Evolutionary conservation across 2,888 invertebrate species (phyloP).

Genomic region (Prionchulus punctatus): DNA sequence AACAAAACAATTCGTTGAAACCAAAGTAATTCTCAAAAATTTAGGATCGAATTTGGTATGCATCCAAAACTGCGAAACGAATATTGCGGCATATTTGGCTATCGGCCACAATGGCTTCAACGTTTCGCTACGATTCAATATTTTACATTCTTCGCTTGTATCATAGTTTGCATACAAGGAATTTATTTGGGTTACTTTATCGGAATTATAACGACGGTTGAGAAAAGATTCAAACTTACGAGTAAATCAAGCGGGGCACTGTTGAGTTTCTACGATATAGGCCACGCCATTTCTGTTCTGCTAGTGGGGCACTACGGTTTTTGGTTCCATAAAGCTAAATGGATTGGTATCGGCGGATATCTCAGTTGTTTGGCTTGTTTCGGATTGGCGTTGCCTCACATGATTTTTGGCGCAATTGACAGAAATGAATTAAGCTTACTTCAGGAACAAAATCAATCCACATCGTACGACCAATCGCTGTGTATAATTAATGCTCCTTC

Average conservation of each 20-base stretch:
- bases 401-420: not conserved
- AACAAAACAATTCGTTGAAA: no score
- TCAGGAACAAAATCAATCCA: no score
- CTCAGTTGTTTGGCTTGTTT: conserved; percentile 4
- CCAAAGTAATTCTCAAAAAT: no score
- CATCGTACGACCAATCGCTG: no score
- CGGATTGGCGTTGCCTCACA: conserved; percentile 7
- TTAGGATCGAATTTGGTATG: no score
- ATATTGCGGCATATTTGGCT: not conserved
- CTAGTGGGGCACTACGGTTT: conserved; percentile 6
- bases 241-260: conserved; percentile 5
- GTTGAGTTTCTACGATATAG: conserved; percentile 10
- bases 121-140: not conserved
- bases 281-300: conserved; percentile 10
- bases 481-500: no score
- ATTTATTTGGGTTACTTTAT: conserved; percentile 8
- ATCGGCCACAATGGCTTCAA: not conserved
- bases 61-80: no score
- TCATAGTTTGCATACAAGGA: not conserved
- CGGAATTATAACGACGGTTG: conserved; percentile 9
- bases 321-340: not conserved
- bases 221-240: conserved; percentile 10
- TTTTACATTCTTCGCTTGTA: conserved; percentile 1
- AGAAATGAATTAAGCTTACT: no score
- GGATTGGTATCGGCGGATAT: not conserved